Evolutionary conservation across 2,797 vertebrate species (phyloP).

Genomic region (Sylvia borin): DNA sequence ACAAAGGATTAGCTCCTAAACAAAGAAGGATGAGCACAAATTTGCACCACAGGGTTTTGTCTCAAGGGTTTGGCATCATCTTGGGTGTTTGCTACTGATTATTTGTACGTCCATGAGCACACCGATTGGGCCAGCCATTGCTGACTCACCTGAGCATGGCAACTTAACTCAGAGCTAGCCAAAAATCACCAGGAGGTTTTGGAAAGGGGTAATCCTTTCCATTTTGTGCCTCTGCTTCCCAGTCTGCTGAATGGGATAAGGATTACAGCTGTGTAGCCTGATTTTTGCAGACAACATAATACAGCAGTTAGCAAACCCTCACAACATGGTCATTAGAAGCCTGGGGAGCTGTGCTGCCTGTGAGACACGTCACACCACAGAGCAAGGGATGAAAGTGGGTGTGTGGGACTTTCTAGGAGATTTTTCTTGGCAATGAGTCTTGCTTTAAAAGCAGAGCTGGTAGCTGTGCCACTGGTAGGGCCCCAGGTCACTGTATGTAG

Average conservation of each 20-base stretch:
- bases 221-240: neutral
- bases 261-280: neutral
- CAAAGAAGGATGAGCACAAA: neutral
- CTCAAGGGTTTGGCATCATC: neutral
- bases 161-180: neutral
- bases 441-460: neutral
- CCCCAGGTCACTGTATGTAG: fast-evolving
- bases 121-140: neutral
- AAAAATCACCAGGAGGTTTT: neutral
- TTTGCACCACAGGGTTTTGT: neutral
- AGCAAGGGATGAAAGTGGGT: neutral
- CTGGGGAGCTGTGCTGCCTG: neutral
- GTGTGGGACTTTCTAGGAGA: neutral
- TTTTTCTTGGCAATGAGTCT: neutral
- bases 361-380: neutral
- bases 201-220: neutral
- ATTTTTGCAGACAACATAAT: neutral
- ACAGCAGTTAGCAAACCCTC: neutral
- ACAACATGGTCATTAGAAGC: neutral
- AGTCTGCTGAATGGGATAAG: neutral
- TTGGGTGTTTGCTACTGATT: neutral
- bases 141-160: neutral
- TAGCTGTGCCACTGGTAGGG: constrained; percentile 15
- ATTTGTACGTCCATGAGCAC: neutral
- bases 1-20: too few species aligned